Evolutionary conservation across 2,888 invertebrate genomes (phyloP), one percentile per base, ranked within the genome.

Genomic region (Brachyptera putata): DNA sequence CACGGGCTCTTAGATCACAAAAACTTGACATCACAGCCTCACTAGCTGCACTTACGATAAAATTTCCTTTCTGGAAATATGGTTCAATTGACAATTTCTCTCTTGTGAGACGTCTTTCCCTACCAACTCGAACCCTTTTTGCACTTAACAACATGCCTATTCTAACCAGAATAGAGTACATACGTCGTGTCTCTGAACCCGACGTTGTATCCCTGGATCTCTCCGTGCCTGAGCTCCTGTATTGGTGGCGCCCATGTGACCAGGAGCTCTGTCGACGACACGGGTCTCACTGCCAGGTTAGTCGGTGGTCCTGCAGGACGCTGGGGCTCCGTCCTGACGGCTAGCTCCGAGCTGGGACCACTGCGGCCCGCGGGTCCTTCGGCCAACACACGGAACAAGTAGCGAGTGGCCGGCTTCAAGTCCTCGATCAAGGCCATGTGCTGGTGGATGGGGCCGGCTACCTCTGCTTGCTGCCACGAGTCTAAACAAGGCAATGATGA

Each of bases 201-300:
- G 21, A 91, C 81, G 71, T 88, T 87, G 70, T 86, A 90, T 22
- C 89, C 89, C 68, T 84, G 81, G 62, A 89, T 83, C 65, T 87
- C 84, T 0, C 90, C 90, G 70, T 91, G 87, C 49, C 86, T 79
- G 25, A 86, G 72, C 67, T 87, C 86, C 0, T 79, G 74, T 14
- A 84, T 68, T 0, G 90, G 90, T 0, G 89, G 86, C 65, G 84
- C 77, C 85, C 90, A 90, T 7, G 85, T 86, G 9, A 90, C 82
- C 34, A 86, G 75, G 11, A 90, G 77, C 70, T 87, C 85, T 1
- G 86, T 86, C 4, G 89, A 88, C 0, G 87, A 86, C 16, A 87
- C 76, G 1, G 89, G 83, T 50, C 85, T 77, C 0, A 85, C 86
- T 25, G 80, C 78, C n/a, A 86, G 75, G 72, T 82, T 84, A 7